Conservation (phyloP, 2,888 invertebrate genomes). For the Belgica antarctica region DNA sequence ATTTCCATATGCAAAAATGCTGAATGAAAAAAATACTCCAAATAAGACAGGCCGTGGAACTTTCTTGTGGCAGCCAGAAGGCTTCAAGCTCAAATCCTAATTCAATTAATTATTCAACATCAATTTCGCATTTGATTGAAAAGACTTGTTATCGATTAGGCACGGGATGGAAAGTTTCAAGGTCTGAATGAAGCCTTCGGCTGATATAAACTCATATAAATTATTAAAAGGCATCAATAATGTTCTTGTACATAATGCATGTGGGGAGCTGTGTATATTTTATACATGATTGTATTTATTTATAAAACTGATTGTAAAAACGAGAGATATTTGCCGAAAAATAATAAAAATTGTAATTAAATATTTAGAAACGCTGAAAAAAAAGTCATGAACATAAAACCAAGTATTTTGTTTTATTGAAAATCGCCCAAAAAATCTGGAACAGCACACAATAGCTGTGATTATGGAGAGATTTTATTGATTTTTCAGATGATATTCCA, state of each 20-base stretch:
- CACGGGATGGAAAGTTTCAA: too few relatives aligned
- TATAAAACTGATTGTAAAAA: conserved; percentile 10
- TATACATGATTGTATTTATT: conserved; percentile 13
- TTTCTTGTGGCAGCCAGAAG: too few relatives aligned
- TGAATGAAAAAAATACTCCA: too few relatives aligned
- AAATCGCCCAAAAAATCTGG: conserved; percentile 22
- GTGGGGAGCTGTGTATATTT: conserved; percentile 17
- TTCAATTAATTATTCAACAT: too few relatives aligned
- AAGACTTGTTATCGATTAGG: too few relatives aligned
- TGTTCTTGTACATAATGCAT: conserved; percentile 1
- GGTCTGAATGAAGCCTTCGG: not conserved
- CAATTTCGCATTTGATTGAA: too few relatives aligned
- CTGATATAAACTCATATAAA: not conserved
- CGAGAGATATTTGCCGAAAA: not conserved
- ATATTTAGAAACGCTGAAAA: conserved; percentile 21
- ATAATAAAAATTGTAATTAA: conserved; percentile 19
- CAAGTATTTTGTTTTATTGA: conserved; percentile 10
- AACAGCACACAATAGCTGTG: conserved; percentile 1
- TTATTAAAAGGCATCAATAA: conserved; percentile 12
- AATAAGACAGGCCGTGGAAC: too few relatives aligned
- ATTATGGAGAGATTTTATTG: conserved; percentile 4
- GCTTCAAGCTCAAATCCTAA: too few relatives aligned
- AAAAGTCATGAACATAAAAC: conserved; percentile 16
- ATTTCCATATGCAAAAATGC: too few relatives aligned
- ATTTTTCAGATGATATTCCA: conserved; percentile 7